phyloP scores from a whole-genome alignment of 2,888 invertebrate species.

The Harmothoe impar region DNA sequence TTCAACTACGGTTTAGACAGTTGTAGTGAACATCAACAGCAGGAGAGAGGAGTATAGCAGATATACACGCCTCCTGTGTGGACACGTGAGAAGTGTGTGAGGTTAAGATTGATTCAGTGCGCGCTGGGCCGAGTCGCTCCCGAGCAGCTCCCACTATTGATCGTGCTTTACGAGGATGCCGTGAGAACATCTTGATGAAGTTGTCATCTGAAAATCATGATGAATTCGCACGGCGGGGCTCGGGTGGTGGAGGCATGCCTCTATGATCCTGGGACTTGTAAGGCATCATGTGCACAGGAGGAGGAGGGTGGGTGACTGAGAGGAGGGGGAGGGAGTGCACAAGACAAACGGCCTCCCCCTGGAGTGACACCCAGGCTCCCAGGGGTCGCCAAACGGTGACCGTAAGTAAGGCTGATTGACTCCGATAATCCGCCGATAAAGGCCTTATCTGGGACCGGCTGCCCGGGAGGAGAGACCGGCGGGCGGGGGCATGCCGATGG shows the following conservation, averaged over 20 bases:
- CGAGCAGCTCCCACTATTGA: not conserved
- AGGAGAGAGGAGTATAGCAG: too few relatives aligned
- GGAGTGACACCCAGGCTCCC: not conserved
- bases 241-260: not conserved
- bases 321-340: not conserved
- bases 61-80: too few relatives aligned
- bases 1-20: too few relatives aligned
- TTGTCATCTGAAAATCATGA: constrained; percentile 46
- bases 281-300: not conserved
- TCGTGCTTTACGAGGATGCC: constrained; percentile 32
- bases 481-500: not conserved
- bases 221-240: not conserved
- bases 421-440: constrained; percentile 41
- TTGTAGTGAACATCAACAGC: too few relatives aligned
- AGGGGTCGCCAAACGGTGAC: not conserved
- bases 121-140: not conserved
- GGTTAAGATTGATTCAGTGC: constrained; percentile 6
- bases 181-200: constrained; percentile 46
- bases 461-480: not conserved
- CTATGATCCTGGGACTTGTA: not conserved
- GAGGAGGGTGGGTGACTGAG: not conserved
- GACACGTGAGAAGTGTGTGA: not conserved
- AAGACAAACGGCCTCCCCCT: not conserved
- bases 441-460: not conserved
- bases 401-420: constrained; percentile 38